These are phyloP conservation scores for Clamator glandarius DNA, from an alignment of 2,797 vertebrate species.

Conservation along the genomic window DNA sequence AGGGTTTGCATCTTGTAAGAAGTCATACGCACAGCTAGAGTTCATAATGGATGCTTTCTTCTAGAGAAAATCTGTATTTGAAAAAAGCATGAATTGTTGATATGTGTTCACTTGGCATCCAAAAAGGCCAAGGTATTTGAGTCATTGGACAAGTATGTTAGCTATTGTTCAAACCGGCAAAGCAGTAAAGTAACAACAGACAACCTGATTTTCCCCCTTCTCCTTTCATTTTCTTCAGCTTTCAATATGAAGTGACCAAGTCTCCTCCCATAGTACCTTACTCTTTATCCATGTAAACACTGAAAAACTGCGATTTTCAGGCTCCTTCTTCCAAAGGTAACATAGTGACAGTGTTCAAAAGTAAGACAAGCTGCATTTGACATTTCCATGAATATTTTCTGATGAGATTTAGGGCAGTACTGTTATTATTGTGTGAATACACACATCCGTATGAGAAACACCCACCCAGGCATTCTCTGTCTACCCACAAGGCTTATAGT, in stretches of 20 bases:
- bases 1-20: not conserved
- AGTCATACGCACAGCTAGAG: not conserved
- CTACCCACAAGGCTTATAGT: not conserved
- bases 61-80: not conserved
- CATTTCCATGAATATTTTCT: not conserved
- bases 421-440: not conserved
- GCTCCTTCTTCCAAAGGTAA: not conserved
- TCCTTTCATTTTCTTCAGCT: not conserved
- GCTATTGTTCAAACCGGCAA: not conserved
- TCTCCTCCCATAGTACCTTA: not conserved
- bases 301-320: not conserved
- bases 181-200: slow-evolving; percentile 1
- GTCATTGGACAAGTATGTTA: not conserved
- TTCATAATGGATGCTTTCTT: not conserved
- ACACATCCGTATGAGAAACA: not conserved
- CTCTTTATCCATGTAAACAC: not conserved
- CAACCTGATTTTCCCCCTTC: not conserved
- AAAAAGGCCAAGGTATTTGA: not conserved
- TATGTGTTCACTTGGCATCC: not conserved
- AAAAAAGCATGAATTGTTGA: not conserved
- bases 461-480: not conserved
- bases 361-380: not conserved
- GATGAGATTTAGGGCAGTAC: not conserved
- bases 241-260: not conserved
- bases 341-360: not conserved